Base-by-base conservation (phyloP, 2,888 invertebrate genomes). In the Campopleginae sp. region DNA sequence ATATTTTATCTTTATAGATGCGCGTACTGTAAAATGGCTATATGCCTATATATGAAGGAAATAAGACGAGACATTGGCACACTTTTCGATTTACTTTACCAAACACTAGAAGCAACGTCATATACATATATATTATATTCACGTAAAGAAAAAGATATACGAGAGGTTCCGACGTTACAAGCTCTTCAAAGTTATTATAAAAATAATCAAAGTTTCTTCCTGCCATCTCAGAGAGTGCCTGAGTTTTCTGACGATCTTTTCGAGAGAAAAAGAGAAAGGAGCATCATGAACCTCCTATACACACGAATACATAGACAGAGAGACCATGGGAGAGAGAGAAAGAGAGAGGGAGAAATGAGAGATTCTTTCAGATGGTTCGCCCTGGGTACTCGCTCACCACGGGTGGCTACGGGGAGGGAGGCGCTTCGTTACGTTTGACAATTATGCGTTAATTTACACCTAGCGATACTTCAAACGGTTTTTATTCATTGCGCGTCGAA, bases 371-470 rank as follows among this genome's bases (percentile, higher is more conserved):
- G 86, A 71, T 70, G 83, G 76, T 84, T 85, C 85, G 88, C 88
- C 88, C 87, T 88, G 87, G 86, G 87, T 88, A 80, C 86, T 86
- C 86, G 70, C 17, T 58, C 27, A 48, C 58, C 70, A 23, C 46
- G 68, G 63, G 48, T 72, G 71, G 70, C 19, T 33, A 48, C 70
- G 33, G 54, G 17, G 51, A 31, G 48, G 33, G 51, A 61, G 68
- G 71, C 38, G 88, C 84, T 86, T 88, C 93, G 93, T 94, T 93
- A 92, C 93, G 93, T 94, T 94, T 94, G 94, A 92, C 93, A 94
- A 94, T 94, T 94, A 94, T 94, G 93, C 94, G 91, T 93, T 93
- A 93, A 93, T 93, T 93, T 93, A 90, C 93, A 92, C 92, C 92
- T 91, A 91, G 92, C 92, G 91, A 93, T 93, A 93, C 93, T 93